Conservation (phyloP, 2,888 invertebrate genomes). For the Patella depressa region DNA sequence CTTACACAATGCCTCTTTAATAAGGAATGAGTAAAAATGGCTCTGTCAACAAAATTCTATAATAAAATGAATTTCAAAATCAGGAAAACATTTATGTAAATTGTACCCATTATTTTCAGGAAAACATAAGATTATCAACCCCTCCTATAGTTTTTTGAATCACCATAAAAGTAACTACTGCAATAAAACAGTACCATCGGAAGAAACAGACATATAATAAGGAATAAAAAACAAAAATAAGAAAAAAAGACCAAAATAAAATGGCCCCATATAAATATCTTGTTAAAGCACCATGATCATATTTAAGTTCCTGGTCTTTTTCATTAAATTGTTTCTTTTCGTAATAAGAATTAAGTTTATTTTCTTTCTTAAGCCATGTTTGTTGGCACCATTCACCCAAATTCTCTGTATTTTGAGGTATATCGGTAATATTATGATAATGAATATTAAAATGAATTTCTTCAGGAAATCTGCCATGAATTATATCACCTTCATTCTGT, state of each 20-base stretch:
- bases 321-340: constrained; percentile 33
- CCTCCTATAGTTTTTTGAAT: constrained; percentile 35
- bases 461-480: constrained; percentile 81
- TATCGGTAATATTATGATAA: constrained; percentile 52
- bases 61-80: too few species aligned
- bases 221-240: constrained; percentile 32
- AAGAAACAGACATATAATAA: constrained; percentile 40
- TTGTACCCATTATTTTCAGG: not conserved
- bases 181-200: constrained; percentile 38
- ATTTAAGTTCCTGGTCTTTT: constrained; percentile 13
- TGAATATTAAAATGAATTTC: constrained; percentile 84
- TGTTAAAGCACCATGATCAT: constrained; percentile 13
- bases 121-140: constrained; percentile 31
- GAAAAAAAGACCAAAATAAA: constrained; percentile 47
- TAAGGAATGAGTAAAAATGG: too few species aligned
- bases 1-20: too few species aligned
- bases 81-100: not conserved
- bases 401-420: constrained; percentile 47
- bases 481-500: constrained; percentile 82
- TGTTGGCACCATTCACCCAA: constrained; percentile 66
- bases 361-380: constrained; percentile 71
- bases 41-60: too few species aligned
- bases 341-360: constrained; percentile 57
- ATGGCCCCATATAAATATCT: constrained; percentile 29
- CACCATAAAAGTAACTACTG: constrained; percentile 27